Conservation (phyloP, 2,797 vertebrate genomes). For the Hippocampus kuda region DNA sequence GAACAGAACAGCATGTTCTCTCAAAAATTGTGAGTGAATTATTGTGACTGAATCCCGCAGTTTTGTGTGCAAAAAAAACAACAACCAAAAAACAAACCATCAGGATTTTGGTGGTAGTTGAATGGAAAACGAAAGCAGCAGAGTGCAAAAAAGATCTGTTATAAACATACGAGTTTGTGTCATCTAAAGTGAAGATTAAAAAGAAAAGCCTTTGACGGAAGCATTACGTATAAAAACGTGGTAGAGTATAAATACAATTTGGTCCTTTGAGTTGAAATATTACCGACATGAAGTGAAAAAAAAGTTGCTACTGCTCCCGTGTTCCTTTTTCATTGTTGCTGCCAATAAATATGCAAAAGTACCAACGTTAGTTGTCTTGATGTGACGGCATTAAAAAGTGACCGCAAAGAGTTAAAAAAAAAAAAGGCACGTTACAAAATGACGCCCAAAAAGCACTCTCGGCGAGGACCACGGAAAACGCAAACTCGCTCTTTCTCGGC, state of each 20-base stretch:
- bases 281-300: slow-evolving; percentile 88
- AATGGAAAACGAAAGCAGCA: not conserved
- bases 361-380: slow-evolving; percentile 30
- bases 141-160: not conserved
- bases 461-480: not conserved
- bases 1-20: too few relatives aligned
- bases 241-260: slow-evolving; percentile 99
- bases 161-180: not conserved
- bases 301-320: slow-evolving; percentile 65
- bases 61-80: too few relatives aligned
- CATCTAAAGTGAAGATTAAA: not conserved
- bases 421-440: not conserved
- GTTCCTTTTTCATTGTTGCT: slow-evolving; percentile 54
- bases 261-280: slow-evolving; percentile 81
- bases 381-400: not conserved
- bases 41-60: too few relatives aligned
- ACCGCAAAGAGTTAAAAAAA: slow-evolving; percentile 28
- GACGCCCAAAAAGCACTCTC: not conserved
- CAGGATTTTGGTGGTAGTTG: too few relatives aligned
- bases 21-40: too few relatives aligned
- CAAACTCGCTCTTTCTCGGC: slow-evolving; percentile 4
- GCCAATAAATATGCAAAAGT: slow-evolving; percentile 71
- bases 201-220: not conserved
- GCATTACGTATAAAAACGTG: slow-evolving; percentile 82
- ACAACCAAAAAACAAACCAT: too few relatives aligned